Evolutionary conservation across 92 coral and sea anemone species (phyloP), one percentile per base, ranked within the genome.

Genomic region (Porites lobata): DNA sequence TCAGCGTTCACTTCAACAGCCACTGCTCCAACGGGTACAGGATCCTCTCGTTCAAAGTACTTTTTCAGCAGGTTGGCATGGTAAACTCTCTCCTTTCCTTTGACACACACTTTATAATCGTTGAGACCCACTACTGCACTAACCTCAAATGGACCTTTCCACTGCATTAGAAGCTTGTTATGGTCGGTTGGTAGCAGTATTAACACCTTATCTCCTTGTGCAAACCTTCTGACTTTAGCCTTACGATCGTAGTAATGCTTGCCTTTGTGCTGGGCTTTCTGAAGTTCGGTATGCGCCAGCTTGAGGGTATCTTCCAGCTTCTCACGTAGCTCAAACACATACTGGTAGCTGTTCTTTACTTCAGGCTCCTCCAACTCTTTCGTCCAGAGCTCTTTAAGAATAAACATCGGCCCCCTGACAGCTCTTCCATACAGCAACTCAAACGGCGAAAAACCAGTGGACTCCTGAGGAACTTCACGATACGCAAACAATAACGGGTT

Each of bases 381-480:
- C 3, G 83, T 82, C 89, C 89, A 89, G 20, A 84, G 61, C 64
- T 89, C 85, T 69, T 43, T 84, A 6, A 89, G 24, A 17, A 89
- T 69, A 8, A 29, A 68, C 85, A 84, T 77, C 24, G 92, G 85
- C 2, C 85, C 85, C 20, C 92, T 74, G 57, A 89, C 89, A 8
- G 89, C 68, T 65, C 90, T 72, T 15, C 89, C 89, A 58, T 91
- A 91, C 1, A 91, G 65, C 22, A 91, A 43, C 80, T 91, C 86
- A 63, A 91, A 82, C 0, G 91, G 89, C 2, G 91, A 47, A 22
- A 87, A 91, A 24, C 94, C 89, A 0, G 94, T 91, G 9, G 89
- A 85, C n/a, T 74, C 87, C 68, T 91, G 94, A 0, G 94, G 89
- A 1, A 91, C 91, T 82, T 91, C 89, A 13, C 90, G 82, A 65